These are phyloP conservation scores for Orthonyx spaldingii DNA, from an alignment of 2,113 vertebrate species.

Conservation along the genomic window DNA sequence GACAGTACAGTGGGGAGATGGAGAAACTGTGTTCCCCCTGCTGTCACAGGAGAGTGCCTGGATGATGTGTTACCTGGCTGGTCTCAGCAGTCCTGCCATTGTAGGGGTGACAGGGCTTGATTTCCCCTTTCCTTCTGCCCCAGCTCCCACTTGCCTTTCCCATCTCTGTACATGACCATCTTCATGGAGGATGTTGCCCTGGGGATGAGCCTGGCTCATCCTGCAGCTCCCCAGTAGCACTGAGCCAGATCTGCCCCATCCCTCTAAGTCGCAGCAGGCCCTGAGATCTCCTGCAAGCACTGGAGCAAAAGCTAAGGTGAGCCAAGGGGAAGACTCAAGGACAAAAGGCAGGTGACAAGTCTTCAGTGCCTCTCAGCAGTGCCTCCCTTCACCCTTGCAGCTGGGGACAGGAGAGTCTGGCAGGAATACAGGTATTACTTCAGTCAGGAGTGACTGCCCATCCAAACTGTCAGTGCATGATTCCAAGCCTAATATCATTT, in stretches of 20 bases:
- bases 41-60: not conserved
- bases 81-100: not conserved
- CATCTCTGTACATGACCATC: fast-evolving
- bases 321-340: not conserved
- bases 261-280: not conserved
- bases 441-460: not conserved
- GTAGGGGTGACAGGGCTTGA: not conserved
- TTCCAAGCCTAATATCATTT: not conserved
- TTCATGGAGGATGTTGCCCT: not conserved
- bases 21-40: not conserved
- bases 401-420: not conserved
- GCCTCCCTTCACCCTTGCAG: not conserved
- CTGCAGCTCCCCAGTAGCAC: not conserved
- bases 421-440: not conserved
- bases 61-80: not conserved
- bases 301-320: not conserved
- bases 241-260: not conserved
- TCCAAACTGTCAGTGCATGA: fast-evolving
- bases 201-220: not conserved
- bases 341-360: not conserved
- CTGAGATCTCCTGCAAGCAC: not conserved
- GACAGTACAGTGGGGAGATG: not conserved
- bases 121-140: not conserved
- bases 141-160: not conserved
- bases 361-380: not conserved